A percentile compares a stretch with the other conserved stretches of the same genome.
Evolutionary conservation across 1,140 invertebrate genomes (phyloP).

Genomic region (Leucophenga varia): DNA sequence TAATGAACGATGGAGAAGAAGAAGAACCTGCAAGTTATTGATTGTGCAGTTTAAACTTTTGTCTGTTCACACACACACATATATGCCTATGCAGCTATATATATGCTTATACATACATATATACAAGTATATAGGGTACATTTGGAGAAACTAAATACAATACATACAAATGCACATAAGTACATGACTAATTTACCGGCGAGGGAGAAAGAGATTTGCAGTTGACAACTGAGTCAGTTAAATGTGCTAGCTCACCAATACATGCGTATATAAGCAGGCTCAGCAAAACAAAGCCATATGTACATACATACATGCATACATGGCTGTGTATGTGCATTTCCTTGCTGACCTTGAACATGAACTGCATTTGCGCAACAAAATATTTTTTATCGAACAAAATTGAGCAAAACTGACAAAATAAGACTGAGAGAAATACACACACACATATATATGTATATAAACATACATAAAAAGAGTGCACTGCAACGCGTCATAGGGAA

Average conservation of each 20-base stretch:
- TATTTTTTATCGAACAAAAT: constrained; percentile 12
- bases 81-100: background rate
- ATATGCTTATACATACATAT: background rate
- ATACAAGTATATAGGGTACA: background rate
- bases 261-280: constrained; percentile 14
- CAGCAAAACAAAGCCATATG: too few species aligned
- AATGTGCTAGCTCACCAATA: too few species aligned
- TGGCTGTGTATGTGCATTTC: constrained; percentile 20
- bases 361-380: constrained; percentile 49
- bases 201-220: too few species aligned
- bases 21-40: constrained; percentile 39
- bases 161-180: constrained; percentile 1
- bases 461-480: constrained; percentile 8
- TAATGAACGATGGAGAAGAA: too few species aligned
- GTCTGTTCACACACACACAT: too few species aligned
- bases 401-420: constrained; percentile 15
- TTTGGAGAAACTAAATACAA: background rate
- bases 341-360: constrained; percentile 53
- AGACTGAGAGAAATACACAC: constrained; percentile 27
- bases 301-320: constrained; percentile 11
- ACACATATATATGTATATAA: constrained; percentile 5
- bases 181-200: too few species aligned
- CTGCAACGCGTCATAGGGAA: too few species aligned
- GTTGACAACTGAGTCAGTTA: too few species aligned
- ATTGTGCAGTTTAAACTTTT: too few species aligned